phyloP scores from a whole-genome alignment of 2,797 vertebrate genomes.

The Myripristis murdjan region DNA sequence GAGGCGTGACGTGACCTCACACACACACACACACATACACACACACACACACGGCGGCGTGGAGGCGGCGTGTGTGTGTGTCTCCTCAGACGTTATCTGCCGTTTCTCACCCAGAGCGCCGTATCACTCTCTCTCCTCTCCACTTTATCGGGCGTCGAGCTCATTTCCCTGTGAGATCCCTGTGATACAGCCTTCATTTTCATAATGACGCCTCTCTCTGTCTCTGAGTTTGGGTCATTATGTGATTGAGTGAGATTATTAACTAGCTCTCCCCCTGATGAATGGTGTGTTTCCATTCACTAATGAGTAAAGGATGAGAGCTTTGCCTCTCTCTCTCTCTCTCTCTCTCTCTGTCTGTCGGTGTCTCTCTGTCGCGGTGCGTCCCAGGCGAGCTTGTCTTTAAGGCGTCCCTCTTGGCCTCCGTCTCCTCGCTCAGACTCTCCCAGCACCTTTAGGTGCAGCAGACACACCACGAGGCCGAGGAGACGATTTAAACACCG shows the following conservation, averaged over 20 bases:
- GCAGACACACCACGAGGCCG: no score
- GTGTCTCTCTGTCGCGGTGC: conserved; percentile 1
- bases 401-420: conserved; percentile 45
- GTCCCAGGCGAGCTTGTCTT: conserved; percentile 54
- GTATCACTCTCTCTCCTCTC: conserved; percentile 8
- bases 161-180: conserved; percentile 27
- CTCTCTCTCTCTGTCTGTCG: conserved; percentile 18
- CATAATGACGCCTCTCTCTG: conserved; percentile 46
- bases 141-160: conserved; percentile 3
- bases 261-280: conserved; percentile 74
- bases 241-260: conserved; percentile 83
- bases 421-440: conserved; percentile 40
- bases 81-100: no score
- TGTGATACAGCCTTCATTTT: conserved; percentile 47
- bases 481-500: no score
- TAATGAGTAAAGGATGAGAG: conserved; percentile 82
- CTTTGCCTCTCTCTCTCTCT: conserved; percentile 30
- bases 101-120: no score
- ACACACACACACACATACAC: no score
- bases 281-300: conserved; percentile 81
- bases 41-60: no score
- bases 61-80: no score
- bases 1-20: no score
- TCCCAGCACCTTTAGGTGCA: conserved; percentile 18
- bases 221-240: conserved; percentile 60